Evolutionary conservation across 92 coral and sea anemone species (phyloP), one percentile per base, ranked within the genome.

Genomic region (Epizoanthus rinbou): DNA sequence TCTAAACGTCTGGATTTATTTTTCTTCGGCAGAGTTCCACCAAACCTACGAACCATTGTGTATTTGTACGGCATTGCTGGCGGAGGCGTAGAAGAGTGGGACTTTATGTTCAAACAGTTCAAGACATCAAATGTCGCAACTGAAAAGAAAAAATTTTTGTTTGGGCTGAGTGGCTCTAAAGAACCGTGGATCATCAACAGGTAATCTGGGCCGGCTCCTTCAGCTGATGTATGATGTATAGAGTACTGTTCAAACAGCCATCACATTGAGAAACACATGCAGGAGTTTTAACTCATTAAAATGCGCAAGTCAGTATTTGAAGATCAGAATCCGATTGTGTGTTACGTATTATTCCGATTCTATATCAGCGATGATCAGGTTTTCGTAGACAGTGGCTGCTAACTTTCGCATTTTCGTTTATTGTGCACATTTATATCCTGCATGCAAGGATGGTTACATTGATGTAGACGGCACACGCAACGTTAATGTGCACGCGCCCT

Each of bases 161-260:
- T 80, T 18, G 89, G 89, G 0, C 43, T 86, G 18, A 68, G 75
- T 72, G 89, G 75, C 13, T 71, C 89, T 43, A 35, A 75, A 22
- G 89, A 87, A 68, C 85, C 96, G 13, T 90, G 93, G 91, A 59
- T 92, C 22, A 28, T 92, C 39, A 28, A 50, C 74, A 87, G 93
- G 96, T 89, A 54, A 60, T 8, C 56, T 37, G 39, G 2, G 5
- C 0, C 7, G 9, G 18, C 56, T 35, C 1, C 13, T 31, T 39
- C 28, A 21, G 8, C 33, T 22, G 25, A 9, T 11, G 15, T 64
- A 64, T 64, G n/a, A n/a, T n/a, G n/a, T n/a, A n/a, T n/a, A n/a
- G n/a, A n/a, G n/a, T n/a, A n/a, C n/a, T 64, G 16, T 64, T 64
- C 33, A 64, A 14, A 7, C 15, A 62, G 16, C 11, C n/a, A n/a